These are phyloP conservation scores for Grus americana DNA, from an alignment of 2,113 vertebrate genomes.

Conservation along the genomic window DNA sequence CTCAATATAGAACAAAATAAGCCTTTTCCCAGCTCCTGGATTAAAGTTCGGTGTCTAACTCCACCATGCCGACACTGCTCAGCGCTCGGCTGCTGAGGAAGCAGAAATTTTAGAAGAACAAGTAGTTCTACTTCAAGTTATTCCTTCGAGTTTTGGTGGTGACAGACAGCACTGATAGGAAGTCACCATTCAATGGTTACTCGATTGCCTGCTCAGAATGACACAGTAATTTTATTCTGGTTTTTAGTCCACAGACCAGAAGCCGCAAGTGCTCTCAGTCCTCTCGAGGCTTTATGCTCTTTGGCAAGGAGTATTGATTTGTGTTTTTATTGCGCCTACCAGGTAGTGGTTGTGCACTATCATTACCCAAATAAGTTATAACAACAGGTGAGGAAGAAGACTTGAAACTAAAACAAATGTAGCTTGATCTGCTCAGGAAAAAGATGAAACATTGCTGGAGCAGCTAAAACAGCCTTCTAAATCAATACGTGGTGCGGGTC, in stretches of 20 bases:
- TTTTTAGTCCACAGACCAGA: background rate
- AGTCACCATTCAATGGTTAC: background rate
- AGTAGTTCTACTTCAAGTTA: background rate
- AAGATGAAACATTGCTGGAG: background rate
- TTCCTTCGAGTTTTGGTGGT: background rate
- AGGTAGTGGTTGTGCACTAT: background rate
- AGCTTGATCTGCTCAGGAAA: background rate
- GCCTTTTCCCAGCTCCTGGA: background rate
- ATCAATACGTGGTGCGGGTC: background rate
- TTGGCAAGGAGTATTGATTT: background rate
- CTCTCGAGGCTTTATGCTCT: background rate
- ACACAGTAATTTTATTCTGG: conserved; percentile 15
- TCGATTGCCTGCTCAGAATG: conserved; percentile 26
- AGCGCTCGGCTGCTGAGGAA: background rate
- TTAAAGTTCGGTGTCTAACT: background rate
- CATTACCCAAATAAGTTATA: conserved; percentile 12
- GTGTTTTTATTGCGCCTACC: background rate
- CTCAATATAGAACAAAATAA: background rate
- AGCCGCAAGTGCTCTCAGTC: background rate
- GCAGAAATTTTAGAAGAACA: background rate
- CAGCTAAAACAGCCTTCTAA: background rate
- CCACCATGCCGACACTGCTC: background rate
- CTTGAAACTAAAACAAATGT: background rate
- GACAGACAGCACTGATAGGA: background rate
- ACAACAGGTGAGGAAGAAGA: background rate